A percentile compares a stretch with the other conserved stretches of the same genome.
Conservation (phyloP, 2,113 vertebrate species). For the Melierax canorus region DNA sequence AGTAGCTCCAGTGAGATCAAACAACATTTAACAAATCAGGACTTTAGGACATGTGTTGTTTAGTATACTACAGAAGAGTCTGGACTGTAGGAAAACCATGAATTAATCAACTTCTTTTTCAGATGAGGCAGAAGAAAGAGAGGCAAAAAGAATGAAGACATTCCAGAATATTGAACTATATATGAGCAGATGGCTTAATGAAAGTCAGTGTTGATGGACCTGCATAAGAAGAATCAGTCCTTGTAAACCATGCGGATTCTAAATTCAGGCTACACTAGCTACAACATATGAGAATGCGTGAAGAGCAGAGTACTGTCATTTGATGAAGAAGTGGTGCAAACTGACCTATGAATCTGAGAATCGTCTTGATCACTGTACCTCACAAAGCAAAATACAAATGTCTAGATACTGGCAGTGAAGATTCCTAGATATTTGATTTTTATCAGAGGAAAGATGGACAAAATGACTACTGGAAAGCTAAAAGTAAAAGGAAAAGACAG, state of each 20-base stretch:
- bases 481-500: not conserved
- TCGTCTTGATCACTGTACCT: not conserved
- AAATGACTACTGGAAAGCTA: not conserved
- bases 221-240: not conserved
- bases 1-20: not conserved
- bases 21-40: not conserved
- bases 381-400: not conserved
- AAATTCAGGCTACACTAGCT: not conserved
- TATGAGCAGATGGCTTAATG: not conserved
- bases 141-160: not conserved
- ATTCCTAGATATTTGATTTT: not conserved
- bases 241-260: not conserved
- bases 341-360: not conserved
- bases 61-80: not conserved
- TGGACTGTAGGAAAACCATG: not conserved
- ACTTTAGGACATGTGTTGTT: not conserved
- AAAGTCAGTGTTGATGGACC: not conserved
- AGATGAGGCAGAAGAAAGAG: not conserved
- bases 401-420: not conserved
- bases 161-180: not conserved
- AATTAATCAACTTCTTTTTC: not conserved
- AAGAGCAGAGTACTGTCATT: not conserved
- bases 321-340: not conserved
- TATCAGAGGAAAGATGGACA: not conserved
- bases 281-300: not conserved